Evolutionary conservation across 2,797 vertebrate species (phyloP).

Genomic region (Merluccius polli): DNA sequence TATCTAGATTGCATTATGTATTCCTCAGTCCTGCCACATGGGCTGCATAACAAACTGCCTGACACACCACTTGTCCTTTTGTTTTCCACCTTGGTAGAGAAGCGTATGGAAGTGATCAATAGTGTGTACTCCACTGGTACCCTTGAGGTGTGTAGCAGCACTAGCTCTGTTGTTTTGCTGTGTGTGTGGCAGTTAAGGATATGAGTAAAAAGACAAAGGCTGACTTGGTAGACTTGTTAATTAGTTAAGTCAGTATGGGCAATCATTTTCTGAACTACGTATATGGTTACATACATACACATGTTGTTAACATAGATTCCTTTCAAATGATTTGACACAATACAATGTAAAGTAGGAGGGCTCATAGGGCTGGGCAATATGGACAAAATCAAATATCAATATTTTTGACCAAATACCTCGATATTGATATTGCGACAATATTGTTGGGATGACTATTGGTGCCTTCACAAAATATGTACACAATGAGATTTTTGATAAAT

Average conservation of each 20-base stretch:
- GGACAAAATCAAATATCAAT: no score
- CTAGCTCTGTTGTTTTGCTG: background rate
- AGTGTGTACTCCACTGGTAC: constrained; percentile 4
- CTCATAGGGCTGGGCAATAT: no score
- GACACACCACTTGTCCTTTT: constrained; percentile 46
- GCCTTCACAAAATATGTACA: no score
- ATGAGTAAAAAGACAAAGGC: background rate
- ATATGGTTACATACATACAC: background rate
- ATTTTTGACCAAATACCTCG: no score
- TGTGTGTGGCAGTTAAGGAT: background rate
- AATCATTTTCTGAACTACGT: background rate
- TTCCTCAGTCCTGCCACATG: constrained; percentile 53
- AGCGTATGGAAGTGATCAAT: constrained; percentile 24
- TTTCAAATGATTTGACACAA: background rate
- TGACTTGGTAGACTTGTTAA: background rate
- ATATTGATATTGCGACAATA: no score
- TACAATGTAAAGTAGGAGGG: background rate
- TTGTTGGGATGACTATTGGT: no score
- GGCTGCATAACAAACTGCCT: constrained; percentile 58
- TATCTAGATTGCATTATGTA: constrained; percentile 67
- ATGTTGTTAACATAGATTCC: background rate
- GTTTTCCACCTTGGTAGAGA: constrained; percentile 34
- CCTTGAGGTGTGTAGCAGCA: constrained; percentile 6
- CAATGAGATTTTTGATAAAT: no score
- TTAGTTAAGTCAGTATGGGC: background rate